phyloP scores from a whole-genome alignment of 2,888 invertebrate species.

The Adineta ricciae region DNA sequence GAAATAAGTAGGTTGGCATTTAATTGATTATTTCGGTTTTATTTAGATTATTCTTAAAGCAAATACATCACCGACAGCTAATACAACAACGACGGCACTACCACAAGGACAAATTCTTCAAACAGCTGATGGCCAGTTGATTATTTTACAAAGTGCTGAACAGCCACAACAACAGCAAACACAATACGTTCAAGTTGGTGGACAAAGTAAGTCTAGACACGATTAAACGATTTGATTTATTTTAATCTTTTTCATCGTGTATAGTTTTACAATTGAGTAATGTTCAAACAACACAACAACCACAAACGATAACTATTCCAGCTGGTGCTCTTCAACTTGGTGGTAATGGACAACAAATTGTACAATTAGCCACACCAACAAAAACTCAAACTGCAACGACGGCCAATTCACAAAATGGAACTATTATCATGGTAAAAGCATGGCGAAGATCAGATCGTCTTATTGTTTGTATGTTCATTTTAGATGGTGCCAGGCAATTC shows the following conservation, averaged over 20 bases:
- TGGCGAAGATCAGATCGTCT: background rate
- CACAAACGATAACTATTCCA: slow-evolving; percentile 17
- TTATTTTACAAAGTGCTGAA: slow-evolving; percentile 32
- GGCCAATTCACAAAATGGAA: background rate
- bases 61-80: background rate
- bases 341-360: background rate
- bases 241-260: background rate
- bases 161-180: slow-evolving; percentile 10
- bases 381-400: background rate
- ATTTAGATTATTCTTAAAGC: background rate
- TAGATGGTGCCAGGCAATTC: slow-evolving; percentile 12
- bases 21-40: background rate
- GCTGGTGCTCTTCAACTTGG: background rate
- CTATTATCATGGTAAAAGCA: background rate
- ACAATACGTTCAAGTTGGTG: slow-evolving; percentile 19
- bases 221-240: background rate
- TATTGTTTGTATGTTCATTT: background rate
- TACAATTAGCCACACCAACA: background rate
- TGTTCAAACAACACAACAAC: slow-evolving; percentile 16
- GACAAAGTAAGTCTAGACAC: background rate
- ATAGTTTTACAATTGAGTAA: slow-evolving; percentile 11
- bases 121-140: slow-evolving; percentile 30
- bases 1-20: too few species aligned
- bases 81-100: background rate
- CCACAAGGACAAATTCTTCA: slow-evolving; percentile 29